Evolutionary conservation across 2,888 invertebrate genomes (phyloP), one percentile per base, ranked within the genome.

Genomic region (Drosophila kuntzei): DNA sequence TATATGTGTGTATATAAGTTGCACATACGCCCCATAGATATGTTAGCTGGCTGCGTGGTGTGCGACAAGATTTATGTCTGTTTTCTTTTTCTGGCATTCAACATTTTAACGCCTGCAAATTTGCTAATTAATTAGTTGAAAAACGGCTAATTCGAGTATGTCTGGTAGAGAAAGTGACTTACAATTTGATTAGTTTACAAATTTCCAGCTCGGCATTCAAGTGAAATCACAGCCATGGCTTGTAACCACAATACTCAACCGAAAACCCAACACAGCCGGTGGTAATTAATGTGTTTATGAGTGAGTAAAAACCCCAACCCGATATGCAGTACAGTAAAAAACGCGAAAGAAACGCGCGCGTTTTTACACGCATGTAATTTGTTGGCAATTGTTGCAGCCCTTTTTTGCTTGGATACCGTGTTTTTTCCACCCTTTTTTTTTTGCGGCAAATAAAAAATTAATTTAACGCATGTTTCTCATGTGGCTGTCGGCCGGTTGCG

Each of bases 401-500:
- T 75, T 85, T 79, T 78, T 61, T 71, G 64, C 54, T 66, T 37
- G 18, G 7, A 9, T 55, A 6, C 16, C 5, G 14, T 20, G 25
- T 18, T 14, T 60, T 63, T 69, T 71, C 58, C 69, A 64, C 71
- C 71, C 11, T 53, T 77, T 76, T 20, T 12, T 14, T 27, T 54
- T 41, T 71, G 64, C 25, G 58, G 75, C 63, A 80, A 80, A 87
- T 89, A 88, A 89, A 89, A 89, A 90, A 90, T 90, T 89, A 90
- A 89, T 89, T 89, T 87, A 86, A 90, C 87, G 86, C 89, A 86
- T 89, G 89, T 89, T 90, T 85, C 76, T 62, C 65, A 54, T 73
- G 76, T 61, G 49, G 34, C 14, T 55, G 55, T 34, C 16, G 62
- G 29, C 39, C 64, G 59, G 53, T 41, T 51, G 20, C 29, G 27